Base-by-base conservation (phyloP, 2,888 invertebrate species). In the Alviniconcha strummeri region DNA sequence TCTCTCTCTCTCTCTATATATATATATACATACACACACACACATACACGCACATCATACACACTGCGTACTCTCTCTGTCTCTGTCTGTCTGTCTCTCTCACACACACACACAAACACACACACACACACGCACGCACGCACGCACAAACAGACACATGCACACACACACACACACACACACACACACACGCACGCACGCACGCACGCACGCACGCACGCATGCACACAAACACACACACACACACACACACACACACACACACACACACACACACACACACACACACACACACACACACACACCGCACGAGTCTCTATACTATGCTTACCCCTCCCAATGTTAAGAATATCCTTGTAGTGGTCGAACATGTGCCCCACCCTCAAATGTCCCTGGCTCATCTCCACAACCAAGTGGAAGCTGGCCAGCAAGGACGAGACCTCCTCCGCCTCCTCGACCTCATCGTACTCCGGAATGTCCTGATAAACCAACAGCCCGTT, bases 401-500 rank as follows among this genome's bases (percentile, higher is more conserved):
- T 81, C 85, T 90, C 89, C 5, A 85, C 89, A 85, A 89, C 90
- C 82, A 91, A 83, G 78, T 88, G 83, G 82, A 90, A 91, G 81
- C 87, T 86, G 36, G 87, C 81, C 76, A 89, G 77, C 78, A 64
- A 8, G 17, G 85, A 75, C 19, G 87, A 83, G 69, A 88, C 84
- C 75, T 87, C 86, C 69, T 77, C 80, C 54, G 84, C 74, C 77
- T 36, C 60, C 57, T 52, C 64, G 36, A 60, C 56, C 60, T 52
- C 78, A 15, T 8, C 6, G n/a, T 19, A 13, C 9, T 84, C 81
- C 5, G 86, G 86, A 60, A 91, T 84, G 80, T 87, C 84, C 83
- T 91, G 91, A 83, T 90, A 89, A 83, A 91, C 89, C 52, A 91
- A 81, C 77, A 90, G 84, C 83, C 90, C 90, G 85, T 89, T 88